Percentiles rank a stretch among this genome's conserved stretches.
Conservation (phyloP, 2,113 vertebrate genomes). For the Lichenostomus cassidix region DNA sequence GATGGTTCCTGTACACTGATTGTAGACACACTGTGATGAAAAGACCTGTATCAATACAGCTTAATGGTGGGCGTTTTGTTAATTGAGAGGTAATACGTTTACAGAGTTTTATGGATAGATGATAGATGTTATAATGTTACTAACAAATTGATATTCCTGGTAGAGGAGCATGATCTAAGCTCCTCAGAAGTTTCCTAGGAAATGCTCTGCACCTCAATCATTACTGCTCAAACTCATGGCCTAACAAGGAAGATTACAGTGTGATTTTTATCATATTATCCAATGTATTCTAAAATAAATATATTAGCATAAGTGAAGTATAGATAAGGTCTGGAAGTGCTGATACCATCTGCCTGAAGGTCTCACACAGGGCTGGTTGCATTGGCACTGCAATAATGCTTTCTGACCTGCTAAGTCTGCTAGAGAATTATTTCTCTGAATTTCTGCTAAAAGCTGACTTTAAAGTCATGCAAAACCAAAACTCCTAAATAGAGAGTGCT, state of each 20-base stretch:
- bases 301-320: background rate
- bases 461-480: background rate
- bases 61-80: background rate
- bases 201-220: background rate
- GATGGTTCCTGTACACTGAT: background rate
- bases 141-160: background rate
- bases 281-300: background rate
- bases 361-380: background rate
- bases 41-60: background rate
- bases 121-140: background rate
- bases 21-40: background rate
- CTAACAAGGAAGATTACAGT: background rate
- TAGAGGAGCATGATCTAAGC: background rate
- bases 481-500: background rate
- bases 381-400: background rate
- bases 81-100: background rate
- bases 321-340: background rate
- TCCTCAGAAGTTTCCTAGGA: background rate
- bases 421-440: background rate
- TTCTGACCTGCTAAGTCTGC: background rate
- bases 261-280: background rate
- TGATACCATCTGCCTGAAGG: background rate
- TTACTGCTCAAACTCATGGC: background rate
- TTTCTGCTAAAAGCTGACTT: background rate
- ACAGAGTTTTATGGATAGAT: background rate